Base-by-base conservation (phyloP, 2,113 vertebrate species). In the Xenotilapia caudafasciata region DNA sequence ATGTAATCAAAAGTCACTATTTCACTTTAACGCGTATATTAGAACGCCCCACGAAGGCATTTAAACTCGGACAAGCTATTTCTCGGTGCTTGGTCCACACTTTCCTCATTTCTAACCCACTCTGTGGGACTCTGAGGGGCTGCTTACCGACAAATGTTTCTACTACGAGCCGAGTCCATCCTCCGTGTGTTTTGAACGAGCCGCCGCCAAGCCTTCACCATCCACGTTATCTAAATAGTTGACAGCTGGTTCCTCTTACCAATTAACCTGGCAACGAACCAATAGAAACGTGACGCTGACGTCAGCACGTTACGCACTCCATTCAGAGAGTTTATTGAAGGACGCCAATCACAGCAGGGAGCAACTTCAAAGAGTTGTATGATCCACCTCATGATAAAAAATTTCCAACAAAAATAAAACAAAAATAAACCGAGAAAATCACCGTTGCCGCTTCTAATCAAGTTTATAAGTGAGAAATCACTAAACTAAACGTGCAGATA, bases 121-220 rank as follows among this genome's bases (percentile, higher is more conserved):
- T 55, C 53, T 31, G 23, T 15, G 7, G 11, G 21, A 60, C 11
- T 65, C 3, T 0, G 70, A 31, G 21, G 3, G 3, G 21, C 19
- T 31, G 6, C 96, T 91, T 89, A 96, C 96, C 96, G 89, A 89
- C 96, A 96, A 83, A 96, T 53, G 58, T 21, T 10, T 80, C 89
- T 26, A 85, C 60, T 62, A 14, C 85, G 92, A 49, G 21, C 31
- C 6, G 90, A 19, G 15, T 92, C 90, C 93, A 93, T 92, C 84
- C 86, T 92, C 60, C 45, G 26, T 47, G 60, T 83, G 31, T 85
- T 88, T 81, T 73, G 47, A 83, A 65, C 21, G 5, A 68, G 53
- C 90, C 88, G 56, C 68, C 40, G 5, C 85, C 73, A 2, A 13
- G 2, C 5, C 1, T 9, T 9, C 10, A 33, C 77, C 62, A n/a